Base-by-base conservation (phyloP, 2,113 vertebrate genomes). In the Epinephelus fuscoguttatus region DNA sequence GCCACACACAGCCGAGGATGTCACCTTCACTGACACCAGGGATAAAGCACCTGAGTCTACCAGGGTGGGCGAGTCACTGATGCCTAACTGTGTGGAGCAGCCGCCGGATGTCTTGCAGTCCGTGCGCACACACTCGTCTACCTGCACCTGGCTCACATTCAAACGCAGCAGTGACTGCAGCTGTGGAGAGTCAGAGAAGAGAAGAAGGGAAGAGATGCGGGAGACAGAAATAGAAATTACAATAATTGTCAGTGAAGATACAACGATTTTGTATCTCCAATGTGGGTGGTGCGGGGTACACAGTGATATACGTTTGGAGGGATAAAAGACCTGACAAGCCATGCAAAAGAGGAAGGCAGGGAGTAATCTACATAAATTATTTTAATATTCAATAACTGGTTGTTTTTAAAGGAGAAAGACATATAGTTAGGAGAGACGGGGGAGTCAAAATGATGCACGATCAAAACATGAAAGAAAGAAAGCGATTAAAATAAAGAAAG, bases 41-140 rank as follows among this genome's bases (percentile, higher is more conserved):
- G 95, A 95, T 69, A 95, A 79, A 0, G 92, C 94, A 0, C 96
- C 96, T 0, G 93, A 84, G 74, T 97, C 96, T 45, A 93, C 85
- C 84, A 96, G 91, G 0, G 94, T 80, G 52, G 96, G 96, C 66
- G 87, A 82, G 82, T 96, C 95, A 6, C 94, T 89, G 87, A 97
- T 62, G 3, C 89, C 75, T 1, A 96, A 87, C 33, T 90, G 83
- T 74, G 85, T 96, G 4, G 90, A 91, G 59, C 96, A 96, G 13
- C 95, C 94, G 0, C 81, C 85, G 19, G 94, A 89, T 30, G 90
- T 89, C 0, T 89, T 93, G 82, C 97, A 97, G 52, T 96, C 93
- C 6, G 92, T 57, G 1, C 53, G 94, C 67, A 89, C 86, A 55
- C 97, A 97, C 92, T 97, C 96, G 0, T 97, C 97, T 2, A 96